Evolutionary conservation across 64 coral and sea anemone genomes (phyloP).

Genomic region (Trachythela sp.): DNA sequence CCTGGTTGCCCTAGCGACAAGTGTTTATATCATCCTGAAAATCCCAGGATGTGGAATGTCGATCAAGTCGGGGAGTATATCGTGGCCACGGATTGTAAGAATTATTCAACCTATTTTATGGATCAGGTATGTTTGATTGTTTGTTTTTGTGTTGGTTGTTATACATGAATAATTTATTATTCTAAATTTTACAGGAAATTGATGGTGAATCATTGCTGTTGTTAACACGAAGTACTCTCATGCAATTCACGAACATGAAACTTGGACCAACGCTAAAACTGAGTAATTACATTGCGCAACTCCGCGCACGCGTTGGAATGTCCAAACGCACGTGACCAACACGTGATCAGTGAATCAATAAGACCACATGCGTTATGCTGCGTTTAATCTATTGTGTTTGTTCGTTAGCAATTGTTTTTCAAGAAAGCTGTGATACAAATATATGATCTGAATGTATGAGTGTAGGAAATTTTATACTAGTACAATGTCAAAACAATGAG

Average conservation of each 20-base stretch:
- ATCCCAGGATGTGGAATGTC: slow-evolving; percentile 74
- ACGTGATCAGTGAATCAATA: no score
- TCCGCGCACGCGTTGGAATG: slow-evolving; percentile 16
- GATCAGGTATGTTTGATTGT: slow-evolving; percentile 64
- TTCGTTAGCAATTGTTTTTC: no score
- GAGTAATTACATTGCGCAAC: slow-evolving; percentile 94
- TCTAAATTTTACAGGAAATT: slow-evolving; percentile 66
- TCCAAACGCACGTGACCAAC: not conserved
- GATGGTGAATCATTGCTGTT: slow-evolving; percentile 85
- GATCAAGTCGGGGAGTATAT: slow-evolving; percentile 82
- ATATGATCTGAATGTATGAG: no score
- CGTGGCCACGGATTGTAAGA: slow-evolving; percentile 69
- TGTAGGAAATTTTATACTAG: no score
- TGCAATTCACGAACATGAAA: slow-evolving; percentile 98
- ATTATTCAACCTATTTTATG: slow-evolving; percentile 74
- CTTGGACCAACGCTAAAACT: slow-evolving; percentile 92
- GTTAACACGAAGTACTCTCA: slow-evolving; percentile 89
- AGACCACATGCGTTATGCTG: no score
- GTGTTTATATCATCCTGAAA: slow-evolving; percentile 74
- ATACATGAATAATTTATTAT: not conserved
- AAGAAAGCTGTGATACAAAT: no score
- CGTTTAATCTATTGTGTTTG: no score
- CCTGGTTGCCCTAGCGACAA: slow-evolving; percentile 81
- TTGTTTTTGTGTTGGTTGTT: not conserved
- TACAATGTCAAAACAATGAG: no score